Base-by-base conservation (phyloP, 2,888 invertebrate species). In the Steinernema hermaphroditum region DNA sequence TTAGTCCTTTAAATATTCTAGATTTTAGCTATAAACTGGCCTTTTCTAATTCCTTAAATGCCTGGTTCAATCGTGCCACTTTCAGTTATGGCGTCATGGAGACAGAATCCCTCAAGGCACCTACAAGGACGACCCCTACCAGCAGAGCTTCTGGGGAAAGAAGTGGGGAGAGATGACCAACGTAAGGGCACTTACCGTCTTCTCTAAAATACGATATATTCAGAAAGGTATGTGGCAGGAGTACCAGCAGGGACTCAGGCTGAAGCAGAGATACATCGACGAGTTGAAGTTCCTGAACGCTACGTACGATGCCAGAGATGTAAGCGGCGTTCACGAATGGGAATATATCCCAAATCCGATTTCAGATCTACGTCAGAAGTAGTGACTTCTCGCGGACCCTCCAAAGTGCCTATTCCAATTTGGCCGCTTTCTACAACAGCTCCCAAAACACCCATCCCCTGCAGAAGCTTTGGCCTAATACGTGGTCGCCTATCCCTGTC, bases 141-240 rank as follows among this genome's bases (percentile, higher is more conserved):
- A 62, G 34, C 16, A 16, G 12, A 32, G 32, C 32, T 29, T 27
- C 2, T 62, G 62, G 62, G 27, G 27, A 29, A 27, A 14, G 1
- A 16, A 27, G 27, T 62, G 62, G 62, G 62, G 62, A 29, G n/a
- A 46, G n/a, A 4, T 46, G 9, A 46, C 46, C 22, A 46, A 16
- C n/a, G 46, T 46, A 46, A 41, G 43, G n/a, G n/a, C n/a, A n/a
- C n/a, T n/a, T n/a, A n/a, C n/a, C n/a, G n/a, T n/a, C n/a, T n/a
- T n/a, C n/a, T n/a, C n/a, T n/a, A n/a, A n/a, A n/a, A n/a, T n/a
- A 37, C 6, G 37, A 37, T 12, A 4, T 8, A 12, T 71, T 71
- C 19, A 71, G 71, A n/a, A 54, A 43, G 71, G 71, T 8, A 71
- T 71, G 71, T 19, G 43, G 12, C 57, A 71, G 43, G 16, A 24